A percentile compares a stretch with the other conserved stretches of the same genome.
Evolutionary conservation across 2,113 vertebrate genomes (phyloP).

Genomic region (Haliaeetus leucogaster): DNA sequence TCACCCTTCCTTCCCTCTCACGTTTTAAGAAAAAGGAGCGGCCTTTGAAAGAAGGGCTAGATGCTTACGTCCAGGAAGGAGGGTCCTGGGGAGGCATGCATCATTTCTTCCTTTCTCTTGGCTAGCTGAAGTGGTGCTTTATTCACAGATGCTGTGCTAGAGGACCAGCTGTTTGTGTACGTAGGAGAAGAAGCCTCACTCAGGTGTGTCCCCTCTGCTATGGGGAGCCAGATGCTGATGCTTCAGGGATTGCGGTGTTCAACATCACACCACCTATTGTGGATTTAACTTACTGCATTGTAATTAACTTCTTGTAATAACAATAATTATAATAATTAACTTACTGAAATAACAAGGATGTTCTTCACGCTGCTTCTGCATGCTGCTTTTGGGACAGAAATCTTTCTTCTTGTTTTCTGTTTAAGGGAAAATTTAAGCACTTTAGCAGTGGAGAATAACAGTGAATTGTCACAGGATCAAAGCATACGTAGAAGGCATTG

Average conservation of each 20-base stretch:
- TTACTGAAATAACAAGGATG: conserved; percentile 39
- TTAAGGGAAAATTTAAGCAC: not conserved
- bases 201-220: not conserved
- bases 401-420: not conserved
- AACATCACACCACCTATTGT: not conserved
- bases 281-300: not conserved
- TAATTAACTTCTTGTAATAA: conserved; percentile 43
- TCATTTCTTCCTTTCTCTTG: not conserved
- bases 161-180: not conserved
- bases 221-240: not conserved
- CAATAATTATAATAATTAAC: conserved; percentile 55
- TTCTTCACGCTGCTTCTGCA: not conserved
- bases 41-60: not conserved
- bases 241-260: not conserved
- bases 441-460: not conserved
- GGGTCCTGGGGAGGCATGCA: not conserved
- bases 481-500: not conserved
- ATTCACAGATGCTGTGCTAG: not conserved
- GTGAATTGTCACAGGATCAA: not conserved
- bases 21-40: not conserved
- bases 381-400: conserved; percentile 2
- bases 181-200: not conserved
- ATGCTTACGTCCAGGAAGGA: not conserved
- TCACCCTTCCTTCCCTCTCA: not conserved
- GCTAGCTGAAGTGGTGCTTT: not conserved